phyloP scores from a whole-genome alignment of 2,888 invertebrate species.

The Epinotia brunnichana region DNA sequence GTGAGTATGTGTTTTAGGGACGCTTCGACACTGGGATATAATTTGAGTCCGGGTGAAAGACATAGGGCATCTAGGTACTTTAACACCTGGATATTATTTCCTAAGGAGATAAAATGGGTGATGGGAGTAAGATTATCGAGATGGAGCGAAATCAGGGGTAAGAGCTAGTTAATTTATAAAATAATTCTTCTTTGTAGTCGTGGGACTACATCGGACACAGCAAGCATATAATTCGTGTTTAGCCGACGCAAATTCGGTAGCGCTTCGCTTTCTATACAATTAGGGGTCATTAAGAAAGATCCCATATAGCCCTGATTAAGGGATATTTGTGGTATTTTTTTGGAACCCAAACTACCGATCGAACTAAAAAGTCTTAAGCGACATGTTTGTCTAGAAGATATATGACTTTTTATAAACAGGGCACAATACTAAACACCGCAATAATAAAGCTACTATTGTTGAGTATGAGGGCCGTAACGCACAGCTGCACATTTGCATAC shows the following conservation, averaged over 20 bases:
- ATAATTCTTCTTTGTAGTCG: not conserved
- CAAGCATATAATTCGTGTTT: not conserved
- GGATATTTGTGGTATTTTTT: slow-evolving; percentile 11
- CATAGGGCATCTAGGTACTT: too few species aligned
- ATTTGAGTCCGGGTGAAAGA: too few species aligned
- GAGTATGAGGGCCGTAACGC: slow-evolving; percentile 42
- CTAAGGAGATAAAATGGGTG: too few species aligned
- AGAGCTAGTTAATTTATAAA: not conserved
- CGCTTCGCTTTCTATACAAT: slow-evolving; percentile 20
- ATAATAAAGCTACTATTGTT: slow-evolving; percentile 9
- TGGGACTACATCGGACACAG: not conserved
- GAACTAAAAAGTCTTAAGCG: not conserved
- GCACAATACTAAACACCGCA: not conserved
- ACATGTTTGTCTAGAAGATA: not conserved
- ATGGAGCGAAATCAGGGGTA: too few species aligned
- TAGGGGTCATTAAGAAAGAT: slow-evolving; percentile 22
- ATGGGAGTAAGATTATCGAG: too few species aligned
- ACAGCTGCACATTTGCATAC: slow-evolving; percentile 69
- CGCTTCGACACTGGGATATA: too few species aligned
- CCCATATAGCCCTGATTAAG: slow-evolving; percentile 26
- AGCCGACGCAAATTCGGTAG: slow-evolving; percentile 9
- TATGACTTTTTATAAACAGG: not conserved
- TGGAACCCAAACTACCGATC: not conserved
- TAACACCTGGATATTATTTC: too few species aligned
- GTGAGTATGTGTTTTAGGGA: too few species aligned